Evolutionary conservation across 2,113 vertebrate species (phyloP).

Genomic region (Paralichthys olivaceus): DNA sequence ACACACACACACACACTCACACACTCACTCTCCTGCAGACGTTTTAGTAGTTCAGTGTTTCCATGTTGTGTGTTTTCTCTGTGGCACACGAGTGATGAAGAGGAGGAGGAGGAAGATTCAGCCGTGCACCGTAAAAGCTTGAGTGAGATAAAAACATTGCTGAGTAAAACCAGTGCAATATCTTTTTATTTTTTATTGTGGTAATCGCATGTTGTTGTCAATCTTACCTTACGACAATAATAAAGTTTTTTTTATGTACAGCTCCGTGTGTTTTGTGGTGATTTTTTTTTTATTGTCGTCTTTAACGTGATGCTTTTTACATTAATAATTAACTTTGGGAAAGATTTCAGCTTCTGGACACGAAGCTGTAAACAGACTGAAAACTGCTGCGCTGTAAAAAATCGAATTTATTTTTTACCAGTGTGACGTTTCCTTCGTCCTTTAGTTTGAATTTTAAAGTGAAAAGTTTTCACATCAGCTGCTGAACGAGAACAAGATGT

Average conservation of each 20-base stretch:
- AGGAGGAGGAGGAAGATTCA: slow-evolving; percentile 31
- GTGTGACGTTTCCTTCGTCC: no score
- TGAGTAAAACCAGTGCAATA: slow-evolving; percentile 84
- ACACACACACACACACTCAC: no score
- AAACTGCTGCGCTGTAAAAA: background rate
- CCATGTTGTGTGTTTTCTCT: slow-evolving; percentile 39
- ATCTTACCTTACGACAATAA: slow-evolving; percentile 80
- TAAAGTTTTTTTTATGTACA: slow-evolving; percentile 79
- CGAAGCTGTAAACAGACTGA: background rate
- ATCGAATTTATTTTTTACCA: no score
- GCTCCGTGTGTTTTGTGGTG: slow-evolving; percentile 22
- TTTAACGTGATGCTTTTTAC: slow-evolving; percentile 20
- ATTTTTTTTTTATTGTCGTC: background rate
- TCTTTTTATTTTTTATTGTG: slow-evolving; percentile 81
- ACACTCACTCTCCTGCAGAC: no score
- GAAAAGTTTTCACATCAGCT: no score
- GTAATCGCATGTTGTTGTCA: slow-evolving; percentile 83
- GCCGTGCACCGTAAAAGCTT: slow-evolving; percentile 37
- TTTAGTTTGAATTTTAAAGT: no score
- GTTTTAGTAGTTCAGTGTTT: slow-evolving; percentile 16
- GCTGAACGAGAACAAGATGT: no score
- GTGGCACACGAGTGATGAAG: slow-evolving; percentile 19
- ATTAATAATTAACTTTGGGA: slow-evolving; percentile 19
- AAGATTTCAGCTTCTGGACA: background rate
- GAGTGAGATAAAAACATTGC: slow-evolving; percentile 45